Percentiles rank a stretch among this genome's conserved stretches.
phyloP scores from a whole-genome alignment of 2,888 invertebrate species.

The Nomada ruficornis region DNA sequence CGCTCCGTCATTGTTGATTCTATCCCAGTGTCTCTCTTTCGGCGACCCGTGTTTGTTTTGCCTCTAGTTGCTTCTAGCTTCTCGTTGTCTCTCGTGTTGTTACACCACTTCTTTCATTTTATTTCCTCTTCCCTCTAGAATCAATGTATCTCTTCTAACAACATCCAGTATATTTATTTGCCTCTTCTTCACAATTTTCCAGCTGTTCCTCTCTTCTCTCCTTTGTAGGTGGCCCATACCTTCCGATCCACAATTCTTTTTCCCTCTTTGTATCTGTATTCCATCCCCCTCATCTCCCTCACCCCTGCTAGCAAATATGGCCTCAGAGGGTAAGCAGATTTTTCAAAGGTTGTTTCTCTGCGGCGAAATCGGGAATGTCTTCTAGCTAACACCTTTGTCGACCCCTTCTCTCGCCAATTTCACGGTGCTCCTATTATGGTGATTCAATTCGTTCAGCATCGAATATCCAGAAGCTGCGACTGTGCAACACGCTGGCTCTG shows the following conservation, averaged over 20 bases:
- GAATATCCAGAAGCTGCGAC: slow-evolving; percentile 73
- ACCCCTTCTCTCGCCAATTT: neutral
- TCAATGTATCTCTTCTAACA: neutral
- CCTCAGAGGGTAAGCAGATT: slow-evolving; percentile 26
- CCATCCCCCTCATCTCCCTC: neutral
- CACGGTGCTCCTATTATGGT: slow-evolving; percentile 71
- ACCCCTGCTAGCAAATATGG: neutral
- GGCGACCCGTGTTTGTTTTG: slow-evolving; percentile 1
- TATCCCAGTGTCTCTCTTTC: slow-evolving; percentile 1
- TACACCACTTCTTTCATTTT: slow-evolving; percentile 2
- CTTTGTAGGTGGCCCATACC: neutral
- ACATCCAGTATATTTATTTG: neutral
- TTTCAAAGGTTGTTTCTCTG: slow-evolving; percentile 11
- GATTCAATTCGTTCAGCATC: slow-evolving; percentile 78
- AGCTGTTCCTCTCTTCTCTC: neutral
- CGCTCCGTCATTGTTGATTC: slow-evolving; percentile 25
- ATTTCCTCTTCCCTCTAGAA: neutral
- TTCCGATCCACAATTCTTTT: no score
- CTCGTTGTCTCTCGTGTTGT: neutral
- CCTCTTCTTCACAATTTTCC: neutral
- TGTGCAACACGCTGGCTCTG: slow-evolving; percentile 65
- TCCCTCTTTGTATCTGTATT: no score
- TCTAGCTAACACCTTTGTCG: neutral
- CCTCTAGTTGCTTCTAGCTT: neutral
- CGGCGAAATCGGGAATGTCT: slow-evolving; percentile 28